phyloP scores from a whole-genome alignment of 2,113 vertebrate genomes.

The Dascyllus trimaculatus region DNA sequence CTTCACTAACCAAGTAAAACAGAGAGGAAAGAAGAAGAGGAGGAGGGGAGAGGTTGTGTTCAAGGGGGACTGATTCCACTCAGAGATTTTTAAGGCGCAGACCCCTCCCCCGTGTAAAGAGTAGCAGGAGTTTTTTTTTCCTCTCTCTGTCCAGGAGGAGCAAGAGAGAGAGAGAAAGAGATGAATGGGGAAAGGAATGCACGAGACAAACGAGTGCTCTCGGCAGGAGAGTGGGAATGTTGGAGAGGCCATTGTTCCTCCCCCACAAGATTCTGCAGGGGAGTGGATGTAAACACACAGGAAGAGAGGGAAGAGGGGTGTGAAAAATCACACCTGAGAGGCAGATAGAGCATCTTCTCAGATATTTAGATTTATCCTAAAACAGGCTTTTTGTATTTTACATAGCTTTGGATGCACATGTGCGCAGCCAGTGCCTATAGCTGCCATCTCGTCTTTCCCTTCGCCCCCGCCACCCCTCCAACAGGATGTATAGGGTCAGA shows the following conservation, averaged over 20 bases:
- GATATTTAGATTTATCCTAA: constrained; percentile 22
- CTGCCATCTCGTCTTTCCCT: constrained; percentile 72
- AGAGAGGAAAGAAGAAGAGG: constrained; percentile 34
- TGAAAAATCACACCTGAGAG: constrained; percentile 75
- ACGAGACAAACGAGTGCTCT: constrained; percentile 79
- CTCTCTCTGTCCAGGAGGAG: constrained; percentile 63
- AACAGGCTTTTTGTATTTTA: background rate
- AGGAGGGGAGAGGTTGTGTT: constrained; percentile 39
- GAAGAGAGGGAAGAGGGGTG: constrained; percentile 54
- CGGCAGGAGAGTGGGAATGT: constrained; percentile 84
- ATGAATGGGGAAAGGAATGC: constrained; percentile 84
- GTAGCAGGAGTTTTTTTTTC: constrained; percentile 53
- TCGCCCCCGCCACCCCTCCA: constrained; percentile 36
- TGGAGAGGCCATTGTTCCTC: constrained; percentile 67
- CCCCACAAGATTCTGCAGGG: constrained; percentile 60
- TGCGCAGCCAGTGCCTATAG: constrained; percentile 52
- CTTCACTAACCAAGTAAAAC: constrained; percentile 83
- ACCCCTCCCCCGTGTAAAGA: constrained; percentile 67
- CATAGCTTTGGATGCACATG: constrained; percentile 3
- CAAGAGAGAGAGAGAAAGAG: constrained; percentile 62
- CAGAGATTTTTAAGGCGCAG: constrained; percentile 67
- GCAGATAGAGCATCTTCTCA: constrained; percentile 18
- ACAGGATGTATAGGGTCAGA: constrained; percentile 81
- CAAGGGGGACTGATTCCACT: constrained; percentile 66
- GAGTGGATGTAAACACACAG: constrained; percentile 70